phyloP scores from a whole-genome alignment of 2,797 vertebrate genomes.

The Cyclura pinguis region DNA sequence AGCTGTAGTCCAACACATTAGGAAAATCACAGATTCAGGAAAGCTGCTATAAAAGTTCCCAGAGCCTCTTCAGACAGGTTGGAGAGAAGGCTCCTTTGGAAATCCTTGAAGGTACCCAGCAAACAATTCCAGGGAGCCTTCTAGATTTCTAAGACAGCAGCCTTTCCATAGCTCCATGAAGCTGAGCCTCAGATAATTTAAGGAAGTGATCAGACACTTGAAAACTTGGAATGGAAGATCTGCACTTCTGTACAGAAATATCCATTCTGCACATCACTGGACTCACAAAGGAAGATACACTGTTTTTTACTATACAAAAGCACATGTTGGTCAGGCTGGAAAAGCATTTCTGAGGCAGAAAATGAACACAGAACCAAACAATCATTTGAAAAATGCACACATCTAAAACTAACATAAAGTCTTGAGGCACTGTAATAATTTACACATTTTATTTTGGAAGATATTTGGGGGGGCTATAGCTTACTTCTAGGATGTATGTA shows the following conservation, averaged over 20 bases:
- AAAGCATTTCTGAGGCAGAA: neutral
- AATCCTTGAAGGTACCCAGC: neutral
- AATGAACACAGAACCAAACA: neutral
- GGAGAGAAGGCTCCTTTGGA: neutral
- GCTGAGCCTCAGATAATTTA: neutral
- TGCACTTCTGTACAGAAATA: neutral
- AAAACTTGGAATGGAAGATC: neutral
- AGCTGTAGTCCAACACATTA: no score
- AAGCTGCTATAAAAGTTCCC: neutral
- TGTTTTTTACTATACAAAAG: neutral
- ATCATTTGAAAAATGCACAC: neutral
- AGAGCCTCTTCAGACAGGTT: neutral
- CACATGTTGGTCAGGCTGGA: neutral
- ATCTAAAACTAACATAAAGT: neutral
- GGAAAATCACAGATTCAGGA: no score
- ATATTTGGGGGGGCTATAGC: neutral
- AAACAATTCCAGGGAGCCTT: neutral
- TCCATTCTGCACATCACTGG: neutral
- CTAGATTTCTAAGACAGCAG: neutral
- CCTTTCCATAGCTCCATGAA: neutral
- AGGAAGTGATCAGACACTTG: neutral
- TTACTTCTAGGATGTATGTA: neutral
- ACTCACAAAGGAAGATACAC: no score
- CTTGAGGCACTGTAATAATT: neutral
- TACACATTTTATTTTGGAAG: neutral